Percentiles rank a stretch among this genome's conserved stretches.
These are phyloP conservation scores for Eilema sororculum DNA, from an alignment of 2,888 invertebrate genomes.

Conservation along the genomic window DNA sequence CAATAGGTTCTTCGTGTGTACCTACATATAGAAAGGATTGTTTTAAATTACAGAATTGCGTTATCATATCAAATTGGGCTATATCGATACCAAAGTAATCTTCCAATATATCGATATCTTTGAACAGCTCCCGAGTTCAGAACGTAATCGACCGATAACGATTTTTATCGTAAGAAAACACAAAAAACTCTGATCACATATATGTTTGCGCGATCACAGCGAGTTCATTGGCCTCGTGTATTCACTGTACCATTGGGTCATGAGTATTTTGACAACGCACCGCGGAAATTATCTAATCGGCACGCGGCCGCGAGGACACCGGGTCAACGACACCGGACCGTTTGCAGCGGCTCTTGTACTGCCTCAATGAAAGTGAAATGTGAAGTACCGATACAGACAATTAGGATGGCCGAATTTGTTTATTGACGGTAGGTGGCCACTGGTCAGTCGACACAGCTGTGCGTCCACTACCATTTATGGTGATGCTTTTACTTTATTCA, in stretches of 20 bases:
- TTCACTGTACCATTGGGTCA: conserved; percentile 86
- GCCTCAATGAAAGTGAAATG: conserved; percentile 84
- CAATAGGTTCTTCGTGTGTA: neutral
- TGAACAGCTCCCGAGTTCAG: conserved; percentile 55
- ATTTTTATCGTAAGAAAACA: conserved; percentile 53
- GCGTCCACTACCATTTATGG: conserved; percentile 42
- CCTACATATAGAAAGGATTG: conserved; percentile 7
- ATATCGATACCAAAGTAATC: conserved; percentile 38
- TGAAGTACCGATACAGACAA: conserved; percentile 67
- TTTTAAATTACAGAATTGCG: conserved; percentile 23
- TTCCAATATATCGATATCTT: conserved; percentile 39
- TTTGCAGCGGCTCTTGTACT: conserved; percentile 66
- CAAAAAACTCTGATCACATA: conserved; percentile 63
- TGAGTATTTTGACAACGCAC: conserved; percentile 86
- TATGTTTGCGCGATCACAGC: conserved; percentile 65
- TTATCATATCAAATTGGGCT: conserved; percentile 43
- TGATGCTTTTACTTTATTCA: conserved; percentile 28
- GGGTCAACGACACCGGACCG: conserved; percentile 78
- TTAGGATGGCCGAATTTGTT: conserved; percentile 71
- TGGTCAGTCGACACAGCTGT: conserved; percentile 36
- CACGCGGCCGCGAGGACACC: conserved; percentile 84
- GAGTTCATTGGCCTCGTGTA: conserved; percentile 76
- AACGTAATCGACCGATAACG: conserved; percentile 69
- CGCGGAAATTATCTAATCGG: conserved; percentile 87
- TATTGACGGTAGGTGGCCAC: conserved; percentile 57